A percentile compares a stretch with the other conserved stretches of the same genome.
These are phyloP conservation scores for Turritopsis rubra DNA, from an alignment of 30 jellyfish, hydroid and myxozoan species.

Conservation along the genomic window DNA sequence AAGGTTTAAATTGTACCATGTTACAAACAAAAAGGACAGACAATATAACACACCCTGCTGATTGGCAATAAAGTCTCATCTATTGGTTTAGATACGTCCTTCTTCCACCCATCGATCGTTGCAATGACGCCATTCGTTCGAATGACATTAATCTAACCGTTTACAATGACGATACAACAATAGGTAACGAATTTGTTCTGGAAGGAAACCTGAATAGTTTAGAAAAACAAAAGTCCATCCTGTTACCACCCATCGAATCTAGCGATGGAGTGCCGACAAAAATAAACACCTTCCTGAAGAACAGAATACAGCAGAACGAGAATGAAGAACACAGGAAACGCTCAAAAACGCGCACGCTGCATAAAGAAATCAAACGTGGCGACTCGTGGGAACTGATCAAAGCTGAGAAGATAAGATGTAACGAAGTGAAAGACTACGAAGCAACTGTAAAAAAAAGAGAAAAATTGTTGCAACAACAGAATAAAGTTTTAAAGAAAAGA, in stretches of 20 bases:
- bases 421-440: slow-evolving; percentile 2
- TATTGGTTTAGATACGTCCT: not conserved
- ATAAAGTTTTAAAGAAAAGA: not conserved
- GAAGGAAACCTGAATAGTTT: not conserved
- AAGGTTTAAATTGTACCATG: too few relatives aligned
- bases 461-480: not conserved
- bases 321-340: slow-evolving; percentile 7
- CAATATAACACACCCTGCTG: too few relatives aligned
- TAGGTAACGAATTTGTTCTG: not conserved
- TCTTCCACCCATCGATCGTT: not conserved
- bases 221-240: not conserved
- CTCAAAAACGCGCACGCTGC: slow-evolving; percentile 5
- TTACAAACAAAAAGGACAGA: too few relatives aligned
- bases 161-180: not conserved
- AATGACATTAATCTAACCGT: not conserved
- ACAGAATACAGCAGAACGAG: not conserved
- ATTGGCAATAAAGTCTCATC: too few relatives aligned
- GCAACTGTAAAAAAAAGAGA: not conserved
- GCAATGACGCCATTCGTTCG: not conserved
- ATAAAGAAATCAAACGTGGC: slow-evolving; percentile 16
- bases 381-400: slow-evolving; percentile 23
- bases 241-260: slow-evolving; percentile 11
- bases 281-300: not conserved
- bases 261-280: not conserved
- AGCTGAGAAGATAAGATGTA: slow-evolving; percentile 20